phyloP scores from a whole-genome alignment of 2,797 vertebrate species.

The Balearica regulorum region DNA sequence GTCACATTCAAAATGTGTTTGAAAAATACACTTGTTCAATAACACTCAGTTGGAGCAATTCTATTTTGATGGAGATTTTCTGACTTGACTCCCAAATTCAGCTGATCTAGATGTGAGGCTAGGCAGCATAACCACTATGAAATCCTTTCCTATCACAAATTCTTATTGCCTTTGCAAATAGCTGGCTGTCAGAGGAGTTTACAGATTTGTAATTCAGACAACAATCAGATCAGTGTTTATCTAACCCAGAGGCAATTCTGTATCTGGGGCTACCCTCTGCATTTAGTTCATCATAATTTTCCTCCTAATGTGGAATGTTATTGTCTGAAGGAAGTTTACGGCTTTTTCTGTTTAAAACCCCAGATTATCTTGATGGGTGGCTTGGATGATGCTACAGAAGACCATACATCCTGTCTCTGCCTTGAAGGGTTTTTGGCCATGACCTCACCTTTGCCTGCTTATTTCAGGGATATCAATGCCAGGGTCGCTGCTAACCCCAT shows the following conservation, averaged over 20 bases:
- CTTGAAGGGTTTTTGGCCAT: not conserved
- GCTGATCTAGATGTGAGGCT: not conserved
- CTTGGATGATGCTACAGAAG: not conserved
- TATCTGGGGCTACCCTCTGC: not conserved
- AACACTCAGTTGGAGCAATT: conserved; percentile 7
- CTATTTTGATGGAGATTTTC: conserved; percentile 43
- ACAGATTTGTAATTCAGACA: conserved; percentile 39
- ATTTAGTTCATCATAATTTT: not conserved
- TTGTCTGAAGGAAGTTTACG: not conserved
- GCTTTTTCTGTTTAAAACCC: not conserved
- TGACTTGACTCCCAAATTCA: conserved; percentile 42
- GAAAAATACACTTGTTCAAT: conserved; percentile 34
- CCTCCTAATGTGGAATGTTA: not conserved
- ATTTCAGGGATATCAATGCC: not conserved
- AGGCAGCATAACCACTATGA: not conserved
- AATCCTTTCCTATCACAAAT: not conserved
- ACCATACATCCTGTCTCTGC: not conserved
- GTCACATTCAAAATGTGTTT: conserved; percentile 32
- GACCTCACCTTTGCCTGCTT: not conserved
- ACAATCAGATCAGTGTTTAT: conserved; percentile 38
- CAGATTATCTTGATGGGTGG: not conserved
- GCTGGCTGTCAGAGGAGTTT: conserved; percentile 24
- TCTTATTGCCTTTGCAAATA: conserved; percentile 33
- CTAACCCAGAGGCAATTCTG: not conserved
- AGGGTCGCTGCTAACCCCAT: not conserved